Conservation (phyloP, 2,113 vertebrate genomes). For the Ranitomeya imitator region DNA sequence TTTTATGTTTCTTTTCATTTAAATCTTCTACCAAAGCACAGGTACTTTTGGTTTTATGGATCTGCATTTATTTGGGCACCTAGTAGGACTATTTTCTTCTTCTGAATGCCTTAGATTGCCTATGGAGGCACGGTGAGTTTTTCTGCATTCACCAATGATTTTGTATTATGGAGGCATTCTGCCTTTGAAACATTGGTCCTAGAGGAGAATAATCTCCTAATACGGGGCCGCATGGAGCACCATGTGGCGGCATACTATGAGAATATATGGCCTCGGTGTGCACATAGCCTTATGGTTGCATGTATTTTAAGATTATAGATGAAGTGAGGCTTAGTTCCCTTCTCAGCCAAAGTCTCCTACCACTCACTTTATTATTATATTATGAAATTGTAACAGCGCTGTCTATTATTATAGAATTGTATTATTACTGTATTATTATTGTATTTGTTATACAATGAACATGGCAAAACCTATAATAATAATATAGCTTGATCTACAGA, state of each 20-base stretch:
- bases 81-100: background rate
- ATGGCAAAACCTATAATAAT: background rate
- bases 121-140: background rate
- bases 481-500: background rate
- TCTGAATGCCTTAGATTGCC: background rate
- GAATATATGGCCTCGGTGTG: background rate
- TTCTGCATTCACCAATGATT: background rate
- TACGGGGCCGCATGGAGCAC: background rate
- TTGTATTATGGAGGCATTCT: background rate
- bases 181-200: background rate
- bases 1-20: background rate
- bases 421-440: background rate
- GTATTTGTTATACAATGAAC: background rate
- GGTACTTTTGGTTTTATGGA: background rate
- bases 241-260: background rate
- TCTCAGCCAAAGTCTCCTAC: background rate
- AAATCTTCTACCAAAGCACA: background rate
- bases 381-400: background rate
- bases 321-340: background rate
- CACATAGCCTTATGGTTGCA: background rate
- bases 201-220: background rate
- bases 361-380: background rate
- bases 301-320: background rate
- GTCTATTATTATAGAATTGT: background rate
- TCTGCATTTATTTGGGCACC: background rate